Conservation (phyloP, 92 coral and sea anemone genomes). For the Epizoanthus illoricatus region DNA sequence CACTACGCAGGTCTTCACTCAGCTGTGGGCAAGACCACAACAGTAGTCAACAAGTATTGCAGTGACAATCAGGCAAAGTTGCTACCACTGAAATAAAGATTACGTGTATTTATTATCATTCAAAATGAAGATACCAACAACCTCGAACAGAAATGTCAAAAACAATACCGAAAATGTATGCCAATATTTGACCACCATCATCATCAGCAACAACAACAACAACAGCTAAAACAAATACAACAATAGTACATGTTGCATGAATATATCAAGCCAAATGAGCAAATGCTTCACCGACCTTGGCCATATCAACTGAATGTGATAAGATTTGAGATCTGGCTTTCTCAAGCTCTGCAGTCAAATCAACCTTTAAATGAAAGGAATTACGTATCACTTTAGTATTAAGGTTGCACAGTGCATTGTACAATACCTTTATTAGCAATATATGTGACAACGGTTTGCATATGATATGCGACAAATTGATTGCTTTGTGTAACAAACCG, state of each 20-base stretch:
- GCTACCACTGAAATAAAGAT: background rate
- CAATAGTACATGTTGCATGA: background rate
- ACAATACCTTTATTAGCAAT: background rate
- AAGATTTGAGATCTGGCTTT: constrained; percentile 78
- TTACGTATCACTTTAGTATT: background rate
- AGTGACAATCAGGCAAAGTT: background rate
- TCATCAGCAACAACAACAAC: background rate
- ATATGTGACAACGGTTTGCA: background rate
- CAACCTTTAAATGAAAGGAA: constrained; percentile 54
- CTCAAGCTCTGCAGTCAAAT: constrained; percentile 79
- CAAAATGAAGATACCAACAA: no score
- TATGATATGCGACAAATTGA: no score
- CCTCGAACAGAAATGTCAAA: no score
- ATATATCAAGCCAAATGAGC: no score
- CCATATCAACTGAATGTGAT: constrained; percentile 65
- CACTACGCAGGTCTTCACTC: constrained; percentile 56
- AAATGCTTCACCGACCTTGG: constrained; percentile 59
- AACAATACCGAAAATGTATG: no score
- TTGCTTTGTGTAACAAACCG: no score
- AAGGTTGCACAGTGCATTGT: background rate
- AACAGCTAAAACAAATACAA: background rate
- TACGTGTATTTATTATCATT: no score
- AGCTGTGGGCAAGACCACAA: constrained; percentile 42
- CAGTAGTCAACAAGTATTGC: background rate
- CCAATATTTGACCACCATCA: no score